Evolutionary conservation across 1,140 invertebrate genomes (phyloP), one percentile per base, ranked within the genome.

Genomic region (Trichoplusia ni): DNA sequence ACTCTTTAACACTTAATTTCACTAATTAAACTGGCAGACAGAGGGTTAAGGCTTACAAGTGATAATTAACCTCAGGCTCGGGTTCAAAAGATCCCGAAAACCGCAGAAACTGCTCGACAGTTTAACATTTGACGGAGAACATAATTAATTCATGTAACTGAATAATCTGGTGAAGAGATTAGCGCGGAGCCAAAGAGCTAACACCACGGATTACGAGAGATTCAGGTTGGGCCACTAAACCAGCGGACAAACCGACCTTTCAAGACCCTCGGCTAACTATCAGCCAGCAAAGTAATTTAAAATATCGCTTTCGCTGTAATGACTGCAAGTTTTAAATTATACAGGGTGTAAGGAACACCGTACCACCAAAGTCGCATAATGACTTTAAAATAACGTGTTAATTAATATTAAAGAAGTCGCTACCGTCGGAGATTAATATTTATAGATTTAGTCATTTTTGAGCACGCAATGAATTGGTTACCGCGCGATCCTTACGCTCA

Each of bases 101-200:
- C 29, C 47, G 16, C 25, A 18, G 9, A 31, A 38, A 37, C 19
- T 19, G 29, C 14, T 16, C 11, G 19, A 37, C 11, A 37, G 33
- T 53, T 11, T 27, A 29, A 38, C 19, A 23, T 54, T 38, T 40
- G 35, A 54, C 33, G 14, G 11, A 37, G 11, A 27, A 27, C 7
- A 54, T 38, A 54, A 54, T 40, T 14, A 25, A 54, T 54, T 11
- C 25, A 54, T 46, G 42, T 19, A 56, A 25, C 42, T 31, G 25
- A 62, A 69, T 54, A 70, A 66, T 70, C 58, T 59, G 63, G 44
- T 59, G 35, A 63, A 62, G 35, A 63, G 68, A 70, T 70, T 70
- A 66, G 51, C 37, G 54, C 19, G 44, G 63, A 35, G 49, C 42
- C 44, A 40, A 49, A 58, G 42, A 19, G 23, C 25, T 47, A 38